Base-by-base conservation (phyloP, 1,140 invertebrate species). In the Sycophaga agraensis region DNA sequence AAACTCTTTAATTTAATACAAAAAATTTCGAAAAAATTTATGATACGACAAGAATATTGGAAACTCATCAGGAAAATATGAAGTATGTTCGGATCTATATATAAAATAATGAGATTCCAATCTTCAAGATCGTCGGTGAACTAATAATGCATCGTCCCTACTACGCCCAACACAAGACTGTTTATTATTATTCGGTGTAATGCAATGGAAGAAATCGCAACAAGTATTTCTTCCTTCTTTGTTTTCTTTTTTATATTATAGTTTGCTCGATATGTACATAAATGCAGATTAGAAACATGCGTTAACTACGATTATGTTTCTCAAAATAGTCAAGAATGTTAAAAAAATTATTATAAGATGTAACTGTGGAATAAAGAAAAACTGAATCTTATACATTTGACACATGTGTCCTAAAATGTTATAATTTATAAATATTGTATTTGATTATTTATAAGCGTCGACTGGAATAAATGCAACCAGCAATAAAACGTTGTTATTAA, bases 81-180 rank as follows among this genome's bases (percentile, higher is more conserved):
- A 65, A 66, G 64, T n/a, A 21, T 26, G n/a, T 49, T 40, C 21
- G 28, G 14, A 37, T 35, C n/a, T 49, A 14, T 53, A 59, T 43
- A 46, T 66, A 43, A 35, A 42, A 39, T 59, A 51, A 58, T 24
- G 48, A 58, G 48, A n/a, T 51, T 61, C 34, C 37, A 65, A 57
- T 57, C 46, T 55, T 46, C 24, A 28, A 11, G 19, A 2, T 55
- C 51, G 55, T 59, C 31, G 45, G 31, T 53, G 50, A 59, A 54
- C 9, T 35, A 42, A 48, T 57, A 19, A 24, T 59, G 61, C 59
- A 67, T 67, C 63, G 57, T 46, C 63, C 65, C 59, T 66, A 64
- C 65, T 70, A 64, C 69, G 66, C 69, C 68, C 70, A 68, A 73
- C 66, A 72, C 66, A 77, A 77, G 74, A 76, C 75, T 74, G 75